Evolutionary conservation across 1,140 invertebrate genomes (phyloP), one percentile per base, ranked within the genome.

Genomic region (Phenacoccus solenopsis): DNA sequence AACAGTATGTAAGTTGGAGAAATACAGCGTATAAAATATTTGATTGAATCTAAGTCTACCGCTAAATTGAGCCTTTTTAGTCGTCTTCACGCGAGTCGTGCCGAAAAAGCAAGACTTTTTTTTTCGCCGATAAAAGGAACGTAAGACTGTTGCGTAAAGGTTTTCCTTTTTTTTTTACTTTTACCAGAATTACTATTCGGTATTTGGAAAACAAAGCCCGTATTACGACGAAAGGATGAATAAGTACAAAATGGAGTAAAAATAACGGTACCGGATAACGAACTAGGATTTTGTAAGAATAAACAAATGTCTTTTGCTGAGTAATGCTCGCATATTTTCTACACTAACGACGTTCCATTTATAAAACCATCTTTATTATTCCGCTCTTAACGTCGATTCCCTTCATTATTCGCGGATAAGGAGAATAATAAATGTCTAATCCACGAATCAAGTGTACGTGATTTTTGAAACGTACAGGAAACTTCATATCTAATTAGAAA

Each of bases 61-160:
- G 59, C 59, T 64, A 64, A 64, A 64, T 64, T 25, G 59, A 64
- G 25, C 38, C 16, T 49, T 49, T 49, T 49, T 49, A 32, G 30
- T n/a, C n/a, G n/a, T n/a, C n/a, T n/a, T n/a, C n/a, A 49, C 38
- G 13, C 5, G 4, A 16, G 13, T 16, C 16, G 59, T 25, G 25
- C n/a, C 59, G 22, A 38, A 38, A 64, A 22, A 64, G 21, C 20
- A 25, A 25, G 21, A 25, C 12, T 16, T 64, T 64, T 64, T n/a
- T 24, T 64, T 24, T 64, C 25, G 10, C 4, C 25, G 59, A 25
- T 3, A 22, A 25, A 25, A 27, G 25, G 25, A 9, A 9, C 12
- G 25, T 10, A 22, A 64, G 59, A 64, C 25, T 25, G 59, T 64
- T 64, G 25, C 59, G 59, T 64, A 64, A 64, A 64, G 25, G 59